Evolutionary conservation across 2,797 vertebrate species (phyloP).

Genomic region (Euphonia xanthogaster): DNA sequence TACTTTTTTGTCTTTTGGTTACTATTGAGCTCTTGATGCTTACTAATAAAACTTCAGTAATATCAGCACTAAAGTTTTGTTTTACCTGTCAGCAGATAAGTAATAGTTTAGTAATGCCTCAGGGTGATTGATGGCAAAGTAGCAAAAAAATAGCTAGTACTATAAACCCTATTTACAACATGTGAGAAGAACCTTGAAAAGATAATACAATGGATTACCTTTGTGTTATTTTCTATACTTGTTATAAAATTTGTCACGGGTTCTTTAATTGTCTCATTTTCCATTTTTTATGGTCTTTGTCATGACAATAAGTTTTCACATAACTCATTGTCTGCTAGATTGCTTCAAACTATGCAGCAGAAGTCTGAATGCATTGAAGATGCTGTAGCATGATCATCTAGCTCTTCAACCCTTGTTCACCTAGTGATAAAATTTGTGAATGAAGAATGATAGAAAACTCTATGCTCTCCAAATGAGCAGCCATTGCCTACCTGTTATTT

Average conservation of each 20-base stretch:
- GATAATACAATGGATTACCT: slow-evolving; percentile 63
- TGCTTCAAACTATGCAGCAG: neutral
- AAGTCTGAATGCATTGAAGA: neutral
- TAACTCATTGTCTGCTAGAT: slow-evolving; percentile 31
- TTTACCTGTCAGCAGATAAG: slow-evolving; percentile 63
- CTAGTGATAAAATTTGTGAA: slow-evolving; percentile 12
- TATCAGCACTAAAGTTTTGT: slow-evolving; percentile 53
- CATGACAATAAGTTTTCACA: slow-evolving; percentile 63
- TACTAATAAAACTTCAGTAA: slow-evolving; percentile 57
- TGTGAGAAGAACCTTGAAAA: slow-evolving; percentile 62
- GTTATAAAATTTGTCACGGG: slow-evolving; percentile 60
- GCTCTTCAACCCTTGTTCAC: slow-evolving; percentile 14
- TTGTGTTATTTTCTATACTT: slow-evolving; percentile 64
- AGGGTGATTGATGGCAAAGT: slow-evolving; percentile 48
- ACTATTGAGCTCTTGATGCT: slow-evolving; percentile 34
- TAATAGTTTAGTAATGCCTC: slow-evolving; percentile 56
- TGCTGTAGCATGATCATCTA: neutral
- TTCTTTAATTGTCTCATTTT: slow-evolving; percentile 69
- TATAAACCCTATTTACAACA: slow-evolving; percentile 66
- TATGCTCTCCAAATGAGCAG: neutral
- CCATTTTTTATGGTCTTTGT: slow-evolving; percentile 61
- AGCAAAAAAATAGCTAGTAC: slow-evolving; percentile 52
- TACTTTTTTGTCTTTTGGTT: neutral
- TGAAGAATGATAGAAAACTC: neutral
- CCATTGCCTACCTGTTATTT: neutral